Percentiles rank a stretch among this genome's conserved stretches.
These are phyloP conservation scores for Rapana venosa DNA, from an alignment of 2,888 invertebrate species.

Conservation along the genomic window DNA sequence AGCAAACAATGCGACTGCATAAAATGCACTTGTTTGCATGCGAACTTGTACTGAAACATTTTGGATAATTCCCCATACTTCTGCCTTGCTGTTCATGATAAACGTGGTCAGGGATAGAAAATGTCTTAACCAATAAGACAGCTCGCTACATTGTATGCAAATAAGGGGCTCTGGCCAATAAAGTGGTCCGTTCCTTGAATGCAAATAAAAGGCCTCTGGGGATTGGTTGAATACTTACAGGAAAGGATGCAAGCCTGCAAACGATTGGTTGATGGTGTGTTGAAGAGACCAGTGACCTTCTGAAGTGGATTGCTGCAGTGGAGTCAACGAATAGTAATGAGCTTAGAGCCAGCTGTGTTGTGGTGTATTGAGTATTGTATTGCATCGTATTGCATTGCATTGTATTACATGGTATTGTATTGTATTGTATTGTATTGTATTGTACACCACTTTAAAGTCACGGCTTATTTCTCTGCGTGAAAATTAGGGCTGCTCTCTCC, in stretches of 20 bases:
- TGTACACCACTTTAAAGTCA: no score
- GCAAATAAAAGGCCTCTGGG: not conserved
- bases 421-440: no score
- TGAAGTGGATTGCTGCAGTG: no score
- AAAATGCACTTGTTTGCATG: slow-evolving; percentile 3
- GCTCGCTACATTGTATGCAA: slow-evolving; percentile 18
- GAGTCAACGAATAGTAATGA: no score
- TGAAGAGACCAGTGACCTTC: not conserved
- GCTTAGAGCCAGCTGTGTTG: no score
- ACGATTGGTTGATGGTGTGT: slow-evolving; percentile 16
- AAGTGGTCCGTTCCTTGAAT: not conserved
- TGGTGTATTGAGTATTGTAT: no score
- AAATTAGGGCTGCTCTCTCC: no score
- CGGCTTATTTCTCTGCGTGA: no score
- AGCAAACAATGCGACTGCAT: not conserved
- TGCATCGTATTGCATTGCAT: no score
- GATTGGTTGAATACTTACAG: not conserved
- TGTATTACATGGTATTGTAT: no score
- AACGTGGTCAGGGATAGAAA: slow-evolving; percentile 6
- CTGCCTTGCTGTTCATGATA: not conserved
- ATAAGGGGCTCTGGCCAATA: slow-evolving; percentile 9
- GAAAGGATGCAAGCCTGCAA: not conserved
- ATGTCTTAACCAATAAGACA: not conserved
- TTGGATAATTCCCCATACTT: not conserved
- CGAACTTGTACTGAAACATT: not conserved